Percentiles rank a stretch among this genome's conserved stretches.
Evolutionary conservation across 2,888 invertebrate species (phyloP).

Genomic region (Netelia inedita): DNA sequence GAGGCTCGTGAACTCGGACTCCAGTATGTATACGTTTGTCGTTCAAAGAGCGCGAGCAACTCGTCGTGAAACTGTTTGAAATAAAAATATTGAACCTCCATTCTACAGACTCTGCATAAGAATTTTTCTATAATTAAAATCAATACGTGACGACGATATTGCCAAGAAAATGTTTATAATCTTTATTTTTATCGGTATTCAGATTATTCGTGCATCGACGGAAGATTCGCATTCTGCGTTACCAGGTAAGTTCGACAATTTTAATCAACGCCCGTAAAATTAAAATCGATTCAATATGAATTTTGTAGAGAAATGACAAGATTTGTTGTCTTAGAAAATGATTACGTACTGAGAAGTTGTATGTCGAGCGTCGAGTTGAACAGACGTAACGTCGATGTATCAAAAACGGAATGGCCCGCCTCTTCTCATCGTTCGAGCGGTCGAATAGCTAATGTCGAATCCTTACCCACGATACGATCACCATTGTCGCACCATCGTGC

Average conservation of each 20-base stretch:
- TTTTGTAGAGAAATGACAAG: neutral
- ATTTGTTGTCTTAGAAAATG: conserved; percentile 73
- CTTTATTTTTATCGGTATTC: conserved; percentile 23
- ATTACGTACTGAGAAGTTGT: conserved; percentile 81
- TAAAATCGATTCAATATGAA: neutral
- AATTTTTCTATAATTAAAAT: conserved; percentile 4
- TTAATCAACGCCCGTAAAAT: neutral
- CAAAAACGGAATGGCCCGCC: conserved; percentile 2
- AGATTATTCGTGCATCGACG: conserved; percentile 31
- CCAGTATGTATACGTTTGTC: conserved; percentile 22
- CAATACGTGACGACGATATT: neutral
- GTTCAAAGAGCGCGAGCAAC: neutral
- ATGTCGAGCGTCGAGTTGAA: conserved; percentile 80
- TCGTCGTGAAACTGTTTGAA: neutral
- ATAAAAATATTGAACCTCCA: neutral
- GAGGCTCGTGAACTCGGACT: neutral
- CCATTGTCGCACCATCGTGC: conserved; percentile 26
- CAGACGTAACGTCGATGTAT: conserved; percentile 63
- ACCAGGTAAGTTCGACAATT: conserved; percentile 42
- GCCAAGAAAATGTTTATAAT: conserved; percentile 5
- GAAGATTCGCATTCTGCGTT: conserved; percentile 25
- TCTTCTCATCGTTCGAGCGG: neutral
- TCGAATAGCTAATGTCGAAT: neutral
- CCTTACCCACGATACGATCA: conserved; percentile 5
- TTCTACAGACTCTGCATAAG: neutral